Percentiles rank a stretch among this genome's conserved stretches.
phyloP scores from a whole-genome alignment of 1,140 invertebrate species.

The Contarinia nasturtii region DNA sequence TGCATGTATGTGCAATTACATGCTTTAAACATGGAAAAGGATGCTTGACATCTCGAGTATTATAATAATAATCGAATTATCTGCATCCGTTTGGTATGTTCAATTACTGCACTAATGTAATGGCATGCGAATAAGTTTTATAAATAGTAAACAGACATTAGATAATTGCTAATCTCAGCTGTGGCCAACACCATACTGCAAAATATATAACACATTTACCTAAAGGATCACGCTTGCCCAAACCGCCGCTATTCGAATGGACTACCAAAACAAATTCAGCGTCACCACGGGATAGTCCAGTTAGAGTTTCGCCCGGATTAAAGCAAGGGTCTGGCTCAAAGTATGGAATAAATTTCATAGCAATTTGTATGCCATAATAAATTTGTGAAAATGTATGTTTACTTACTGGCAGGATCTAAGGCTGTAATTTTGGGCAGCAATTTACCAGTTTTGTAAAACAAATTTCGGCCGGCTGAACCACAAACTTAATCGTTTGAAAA shows the following conservation, averaged over 20 bases:
- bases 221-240: slow-evolving; percentile 26
- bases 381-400: slow-evolving; percentile 2
- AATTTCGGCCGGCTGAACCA: slow-evolving; percentile 26
- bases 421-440: slow-evolving; percentile 34
- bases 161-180: no score
- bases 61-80: no score
- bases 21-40: no score
- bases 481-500: slow-evolving; percentile 18
- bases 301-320: slow-evolving; percentile 24
- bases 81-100: no score
- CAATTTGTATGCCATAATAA: background rate
- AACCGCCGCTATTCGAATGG: slow-evolving; percentile 51
- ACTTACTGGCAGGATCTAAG: slow-evolving; percentile 50
- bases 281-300: slow-evolving; percentile 29
- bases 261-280: slow-evolving; percentile 46
- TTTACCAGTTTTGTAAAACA: slow-evolving; percentile 17
- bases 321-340: slow-evolving; percentile 23
- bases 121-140: no score
- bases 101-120: no score
- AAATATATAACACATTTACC: no score
- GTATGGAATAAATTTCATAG: background rate
- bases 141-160: no score
- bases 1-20: no score
- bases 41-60: no score
- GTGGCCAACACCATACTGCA: no score